Percentiles rank a stretch among this genome's conserved stretches.
Conservation (phyloP, 2,113 vertebrate species). For the Perca schrenkii region DNA sequence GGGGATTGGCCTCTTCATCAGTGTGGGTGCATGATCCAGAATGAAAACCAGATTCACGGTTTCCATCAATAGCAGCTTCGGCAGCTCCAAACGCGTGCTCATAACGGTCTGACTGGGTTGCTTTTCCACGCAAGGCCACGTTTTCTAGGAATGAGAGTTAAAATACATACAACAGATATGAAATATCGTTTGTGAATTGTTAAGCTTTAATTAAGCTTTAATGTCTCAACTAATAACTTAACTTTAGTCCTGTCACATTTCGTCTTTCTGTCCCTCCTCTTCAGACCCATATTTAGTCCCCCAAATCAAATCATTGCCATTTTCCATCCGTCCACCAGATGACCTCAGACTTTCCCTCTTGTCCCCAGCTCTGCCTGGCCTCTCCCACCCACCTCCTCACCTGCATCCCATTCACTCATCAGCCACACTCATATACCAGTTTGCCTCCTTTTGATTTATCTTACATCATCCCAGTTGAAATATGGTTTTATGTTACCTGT, state of each 20-base stretch:
- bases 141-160: slow-evolving; percentile 42
- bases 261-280: no score
- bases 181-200: neutral
- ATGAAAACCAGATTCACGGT: accelerated
- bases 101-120: neutral
- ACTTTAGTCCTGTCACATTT: neutral
- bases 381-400: no score
- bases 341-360: no score
- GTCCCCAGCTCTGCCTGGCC: no score
- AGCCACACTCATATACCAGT: no score
- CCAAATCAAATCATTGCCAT: no score
- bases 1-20: neutral
- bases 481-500: no score
- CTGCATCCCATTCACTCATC: no score
- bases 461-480: no score
- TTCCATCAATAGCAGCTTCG: slow-evolving; percentile 59
- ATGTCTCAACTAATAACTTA: neutral
- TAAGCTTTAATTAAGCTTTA: neutral
- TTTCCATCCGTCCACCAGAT: no score
- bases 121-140: slow-evolving; percentile 63
- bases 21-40: slow-evolving; percentile 40
- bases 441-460: no score
- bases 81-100: neutral
- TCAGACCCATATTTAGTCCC: no score
- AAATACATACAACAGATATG: neutral